Conservation (phyloP, 1,140 invertebrate genomes). For the Acyrthosiphon pisum region DNA sequence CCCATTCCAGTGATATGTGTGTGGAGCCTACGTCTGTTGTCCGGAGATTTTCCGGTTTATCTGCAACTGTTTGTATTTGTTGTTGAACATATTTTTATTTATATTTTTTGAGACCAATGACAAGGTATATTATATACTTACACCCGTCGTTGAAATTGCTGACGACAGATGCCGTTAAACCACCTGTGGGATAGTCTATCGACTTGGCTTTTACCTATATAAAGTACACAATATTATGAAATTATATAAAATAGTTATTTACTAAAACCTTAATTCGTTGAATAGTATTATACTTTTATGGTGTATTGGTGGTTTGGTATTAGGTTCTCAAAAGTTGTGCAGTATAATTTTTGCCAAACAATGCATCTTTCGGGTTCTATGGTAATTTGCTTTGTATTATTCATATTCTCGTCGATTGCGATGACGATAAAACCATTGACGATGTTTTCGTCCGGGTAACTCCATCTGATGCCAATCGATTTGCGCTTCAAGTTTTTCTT, state of each 20-base stretch:
- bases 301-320: constrained; percentile 17
- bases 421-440: neutral
- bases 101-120: too few relatives aligned
- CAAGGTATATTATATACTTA: neutral
- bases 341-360: neutral
- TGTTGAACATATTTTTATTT: neutral
- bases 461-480: constrained; percentile 35
- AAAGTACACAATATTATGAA: neutral
- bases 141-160: constrained; percentile 3
- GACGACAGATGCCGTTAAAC: neutral
- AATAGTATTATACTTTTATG: neutral
- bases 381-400: neutral
- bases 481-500: neutral
- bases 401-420: neutral
- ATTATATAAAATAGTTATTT: neutral
- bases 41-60: neutral
- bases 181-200: neutral
- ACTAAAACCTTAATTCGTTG: neutral
- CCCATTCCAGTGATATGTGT: neutral
- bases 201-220: constrained; percentile 8
- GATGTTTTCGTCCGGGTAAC: neutral
- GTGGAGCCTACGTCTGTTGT: neutral
- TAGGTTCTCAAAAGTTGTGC: neutral
- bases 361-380: neutral
- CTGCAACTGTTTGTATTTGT: neutral